Conservation (phyloP, 2,888 invertebrate genomes). For the Torymus aiolomorphi region DNA sequence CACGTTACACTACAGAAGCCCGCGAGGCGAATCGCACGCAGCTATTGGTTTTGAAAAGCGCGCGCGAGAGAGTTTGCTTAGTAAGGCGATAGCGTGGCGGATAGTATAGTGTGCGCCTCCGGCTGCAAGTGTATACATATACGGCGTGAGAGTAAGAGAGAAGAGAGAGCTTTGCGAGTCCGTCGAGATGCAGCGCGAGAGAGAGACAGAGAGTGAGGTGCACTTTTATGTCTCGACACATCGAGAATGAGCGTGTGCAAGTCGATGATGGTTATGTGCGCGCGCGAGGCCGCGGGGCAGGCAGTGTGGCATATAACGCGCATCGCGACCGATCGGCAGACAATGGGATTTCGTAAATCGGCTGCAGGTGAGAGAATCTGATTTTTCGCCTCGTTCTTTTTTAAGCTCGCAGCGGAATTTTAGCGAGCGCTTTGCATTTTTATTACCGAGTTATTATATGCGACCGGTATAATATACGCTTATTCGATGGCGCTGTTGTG, state of each 20-base stretch:
- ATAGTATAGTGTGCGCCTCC: too few species aligned
- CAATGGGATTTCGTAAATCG: slow-evolving; percentile 29
- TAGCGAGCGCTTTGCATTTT: neutral
- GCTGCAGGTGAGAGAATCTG: slow-evolving; percentile 20
- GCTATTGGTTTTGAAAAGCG: slow-evolving; percentile 68
- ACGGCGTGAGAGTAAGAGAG: too few species aligned
- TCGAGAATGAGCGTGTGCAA: too few species aligned
- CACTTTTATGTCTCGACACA: too few species aligned
- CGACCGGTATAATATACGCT: too few species aligned
- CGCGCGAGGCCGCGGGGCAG: slow-evolving; percentile 11
- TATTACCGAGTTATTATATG: neutral
- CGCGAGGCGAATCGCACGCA: slow-evolving; percentile 23
- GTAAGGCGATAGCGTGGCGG: slow-evolving; percentile 66
- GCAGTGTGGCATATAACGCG: neutral
- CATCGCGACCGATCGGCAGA: slow-evolving; percentile 30
- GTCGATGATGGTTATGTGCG: too few species aligned
- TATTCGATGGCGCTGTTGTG: too few species aligned
- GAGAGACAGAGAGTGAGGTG: too few species aligned
- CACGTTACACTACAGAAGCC: slow-evolving; percentile 64
- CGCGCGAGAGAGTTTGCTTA: slow-evolving; percentile 68
- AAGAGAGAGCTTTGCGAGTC: too few species aligned
- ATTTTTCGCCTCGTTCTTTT: slow-evolving; percentile 5
- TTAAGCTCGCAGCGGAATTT: neutral
- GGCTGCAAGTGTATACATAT: too few species aligned
- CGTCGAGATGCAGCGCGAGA: too few species aligned